phyloP scores from a whole-genome alignment of 2,888 invertebrate species.

The Ectemnius continuus region DNA sequence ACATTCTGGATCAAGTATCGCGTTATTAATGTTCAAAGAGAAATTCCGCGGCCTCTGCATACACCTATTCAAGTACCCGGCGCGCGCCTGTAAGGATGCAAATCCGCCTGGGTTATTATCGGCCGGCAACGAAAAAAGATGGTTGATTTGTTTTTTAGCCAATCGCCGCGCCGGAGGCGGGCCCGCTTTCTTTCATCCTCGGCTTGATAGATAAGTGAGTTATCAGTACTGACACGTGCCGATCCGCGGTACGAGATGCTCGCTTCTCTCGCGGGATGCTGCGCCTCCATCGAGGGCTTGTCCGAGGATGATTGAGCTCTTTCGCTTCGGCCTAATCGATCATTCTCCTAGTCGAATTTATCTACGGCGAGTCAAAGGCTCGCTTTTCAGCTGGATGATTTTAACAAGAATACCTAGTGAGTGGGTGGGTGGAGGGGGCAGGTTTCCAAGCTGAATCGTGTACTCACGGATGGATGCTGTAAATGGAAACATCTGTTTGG shows the following conservation, averaged over 20 bases:
- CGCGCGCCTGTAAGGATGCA: neutral
- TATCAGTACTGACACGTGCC: constrained; percentile 28
- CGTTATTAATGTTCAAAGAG: too few relatives aligned
- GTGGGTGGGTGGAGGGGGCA: neutral
- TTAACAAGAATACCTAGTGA: neutral
- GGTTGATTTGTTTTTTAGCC: constrained; percentile 24
- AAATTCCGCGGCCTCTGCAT: too few relatives aligned
- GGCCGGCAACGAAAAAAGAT: constrained; percentile 18
- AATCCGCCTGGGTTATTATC: neutral
- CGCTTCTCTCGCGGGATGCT: constrained; percentile 1
- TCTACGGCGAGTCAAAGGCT: neutral
- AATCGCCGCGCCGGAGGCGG: neutral
- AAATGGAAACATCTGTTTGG: constrained; percentile 73
- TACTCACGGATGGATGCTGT: constrained; percentile 35
- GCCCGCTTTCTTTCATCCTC: constrained; percentile 1
- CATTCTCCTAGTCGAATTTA: constrained; percentile 15
- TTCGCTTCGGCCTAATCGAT: constrained; percentile 23
- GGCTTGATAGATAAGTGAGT: constrained; percentile 32
- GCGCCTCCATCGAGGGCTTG: neutral
- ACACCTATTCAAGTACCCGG: neutral
- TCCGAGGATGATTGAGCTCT: neutral
- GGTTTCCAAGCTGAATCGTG: constrained; percentile 11
- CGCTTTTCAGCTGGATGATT: constrained; percentile 5
- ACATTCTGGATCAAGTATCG: too few relatives aligned
- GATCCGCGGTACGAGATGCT: constrained; percentile 12